Conservation (phyloP, 2,888 invertebrate species). For the Dicranocentrus wangi region DNA sequence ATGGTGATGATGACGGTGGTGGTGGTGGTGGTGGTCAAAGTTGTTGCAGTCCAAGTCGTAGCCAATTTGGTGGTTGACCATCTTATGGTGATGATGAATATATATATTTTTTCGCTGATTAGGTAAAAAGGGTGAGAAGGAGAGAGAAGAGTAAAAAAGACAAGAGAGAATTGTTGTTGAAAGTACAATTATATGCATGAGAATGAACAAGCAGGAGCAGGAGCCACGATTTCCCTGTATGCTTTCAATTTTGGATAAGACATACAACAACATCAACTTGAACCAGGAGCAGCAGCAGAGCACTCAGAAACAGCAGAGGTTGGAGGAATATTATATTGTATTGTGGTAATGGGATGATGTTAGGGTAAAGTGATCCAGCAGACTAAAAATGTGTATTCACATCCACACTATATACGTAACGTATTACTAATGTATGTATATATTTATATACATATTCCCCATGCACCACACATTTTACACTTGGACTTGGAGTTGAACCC, state of each 20-base stretch:
- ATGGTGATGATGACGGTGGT: conserved; percentile 14
- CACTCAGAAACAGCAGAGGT: conserved; percentile 25
- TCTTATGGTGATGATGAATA: conserved; percentile 64
- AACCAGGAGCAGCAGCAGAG: conserved; percentile 19
- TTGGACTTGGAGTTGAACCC: no score
- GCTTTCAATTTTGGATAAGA: conserved; percentile 34
- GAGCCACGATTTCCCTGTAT: conserved; percentile 28
- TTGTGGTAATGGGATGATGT: conserved; percentile 62
- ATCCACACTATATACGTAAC: conserved; percentile 2
- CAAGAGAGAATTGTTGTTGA: conserved; percentile 49
- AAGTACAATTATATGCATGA: conserved; percentile 56
- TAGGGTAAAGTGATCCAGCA: conserved; percentile 62
- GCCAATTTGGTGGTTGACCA: conserved; percentile 65
- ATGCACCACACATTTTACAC: neutral
- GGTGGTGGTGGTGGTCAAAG: conserved; percentile 43
- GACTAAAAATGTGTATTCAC: conserved; percentile 22
- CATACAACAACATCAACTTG: conserved; percentile 34
- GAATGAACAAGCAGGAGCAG: conserved; percentile 55
- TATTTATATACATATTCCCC: neutral
- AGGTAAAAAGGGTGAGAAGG: conserved; percentile 64
- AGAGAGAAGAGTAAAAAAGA: conserved; percentile 52
- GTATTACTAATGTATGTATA: neutral
- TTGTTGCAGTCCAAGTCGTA: conserved; percentile 53
- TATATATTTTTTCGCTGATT: conserved; percentile 62
- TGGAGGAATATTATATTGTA: conserved; percentile 51